Base-by-base conservation (phyloP, 2,888 invertebrate genomes). In the Macaria notata region DNA sequence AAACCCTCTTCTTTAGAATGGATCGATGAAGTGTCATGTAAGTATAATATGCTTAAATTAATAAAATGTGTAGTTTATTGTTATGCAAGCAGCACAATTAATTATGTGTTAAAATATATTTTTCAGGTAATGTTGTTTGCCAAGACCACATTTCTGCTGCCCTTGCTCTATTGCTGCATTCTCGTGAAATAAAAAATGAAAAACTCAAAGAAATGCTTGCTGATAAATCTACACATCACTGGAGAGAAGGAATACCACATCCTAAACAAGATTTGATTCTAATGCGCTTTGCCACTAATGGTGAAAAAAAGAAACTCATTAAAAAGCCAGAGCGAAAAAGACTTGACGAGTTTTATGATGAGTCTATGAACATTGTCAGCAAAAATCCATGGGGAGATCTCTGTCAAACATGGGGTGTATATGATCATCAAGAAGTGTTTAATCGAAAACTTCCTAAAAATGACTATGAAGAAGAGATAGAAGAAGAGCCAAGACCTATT, bases 1-100 rank as follows among this genome's bases (percentile, higher is more conserved):
- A 94, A 94, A 51, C 96, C 97, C n/a, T 87, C 94, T 8, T 94
- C 94, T 7, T 92, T 97, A 50, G 97, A 97, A 84, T 96, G 96
- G 96, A 93, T 97, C 58, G 95, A 95, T 86, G 95, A 96, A 75
- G 87, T 92, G 66, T 95, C 95, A 70, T 97, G 97, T 94, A 88
- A 92, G 93, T 84, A 36, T 19, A 19, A 19, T 19, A 19, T 19
- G 19, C 19, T 19, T 19, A 19, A 19, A 19, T 19, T 19, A 19
- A 19, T 19, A 19, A 19, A 19, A 19, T 19, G 19, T 19, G 19
- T 19, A 19, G 19, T 19, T 19, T 19, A 19, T 19, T 2, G 19
- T 19, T 19, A 19, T 19, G 19, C 19, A 19, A 19, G 19, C 2
- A 19, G 19, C 19, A 19, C 2, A 1, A 19, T 19, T 2, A 19